Conservation (phyloP, 1,140 invertebrate species). For the Drosophila pectinifera region DNA sequence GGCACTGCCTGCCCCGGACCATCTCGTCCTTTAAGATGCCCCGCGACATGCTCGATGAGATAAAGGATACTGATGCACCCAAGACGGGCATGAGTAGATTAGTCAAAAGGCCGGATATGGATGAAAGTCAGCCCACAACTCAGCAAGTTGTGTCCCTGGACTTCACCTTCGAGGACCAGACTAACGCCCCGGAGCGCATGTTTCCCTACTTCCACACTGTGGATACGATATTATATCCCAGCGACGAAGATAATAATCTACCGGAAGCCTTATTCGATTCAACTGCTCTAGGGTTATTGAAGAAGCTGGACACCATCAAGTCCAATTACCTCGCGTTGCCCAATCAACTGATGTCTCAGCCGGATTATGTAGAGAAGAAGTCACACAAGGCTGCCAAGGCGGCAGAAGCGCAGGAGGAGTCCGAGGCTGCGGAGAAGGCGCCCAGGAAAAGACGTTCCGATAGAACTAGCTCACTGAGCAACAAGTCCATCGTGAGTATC, state of each 20-base stretch:
- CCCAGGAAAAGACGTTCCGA: not conserved
- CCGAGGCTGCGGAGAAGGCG: no score
- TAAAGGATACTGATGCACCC: constrained; percentile 1
- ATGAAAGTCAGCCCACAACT: constrained; percentile 15
- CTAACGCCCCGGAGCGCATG: constrained; percentile 51
- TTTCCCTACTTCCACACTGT: constrained; percentile 40
- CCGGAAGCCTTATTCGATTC: not conserved
- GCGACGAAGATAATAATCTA: not conserved
- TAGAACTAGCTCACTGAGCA: not conserved
- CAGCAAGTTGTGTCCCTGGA: constrained; percentile 1
- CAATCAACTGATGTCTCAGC: constrained; percentile 12
- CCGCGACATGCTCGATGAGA: constrained; percentile 52
- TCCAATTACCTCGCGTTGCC: not conserved
- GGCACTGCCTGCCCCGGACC: constrained; percentile 54
- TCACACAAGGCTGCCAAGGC: not conserved
- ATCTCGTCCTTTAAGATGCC: constrained; percentile 74
- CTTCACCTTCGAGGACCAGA: constrained; percentile 46
- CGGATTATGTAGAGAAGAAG: constrained; percentile 23
- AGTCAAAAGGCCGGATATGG: constrained; percentile 4
- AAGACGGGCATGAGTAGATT: constrained; percentile 10
- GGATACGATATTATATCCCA: constrained; percentile 5
- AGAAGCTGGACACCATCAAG: constrained; percentile 51
- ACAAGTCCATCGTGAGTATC: not conserved
- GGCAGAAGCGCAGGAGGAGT: not conserved
- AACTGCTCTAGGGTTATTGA: constrained; percentile 43